Percentiles rank a stretch among this genome's conserved stretches.
phyloP scores from a whole-genome alignment of 30 jellyfish, hydroid and myxozoan genomes.

The Aurelia coerulea region DNA sequence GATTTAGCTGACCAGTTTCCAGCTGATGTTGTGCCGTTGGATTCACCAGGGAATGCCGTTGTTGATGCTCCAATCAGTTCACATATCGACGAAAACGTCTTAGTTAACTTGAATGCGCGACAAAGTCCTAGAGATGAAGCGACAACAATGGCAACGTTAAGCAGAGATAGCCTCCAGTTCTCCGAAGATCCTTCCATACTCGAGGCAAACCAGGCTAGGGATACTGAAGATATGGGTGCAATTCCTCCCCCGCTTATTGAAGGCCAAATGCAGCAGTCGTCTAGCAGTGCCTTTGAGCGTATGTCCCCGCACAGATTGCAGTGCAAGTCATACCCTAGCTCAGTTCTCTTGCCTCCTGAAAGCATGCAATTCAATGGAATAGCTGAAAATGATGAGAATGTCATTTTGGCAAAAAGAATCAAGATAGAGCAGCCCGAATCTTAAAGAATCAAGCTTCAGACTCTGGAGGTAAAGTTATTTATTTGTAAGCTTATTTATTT shows the following conservation, averaged over 20 bases:
- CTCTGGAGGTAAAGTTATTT: too few species aligned
- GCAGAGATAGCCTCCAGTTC: neutral
- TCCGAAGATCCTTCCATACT: neutral
- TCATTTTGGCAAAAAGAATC: constrained; percentile 1
- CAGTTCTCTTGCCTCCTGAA: neutral
- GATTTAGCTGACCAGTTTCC: constrained; percentile 31
- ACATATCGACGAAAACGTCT: neutral
- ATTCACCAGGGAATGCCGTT: constrained; percentile 18
- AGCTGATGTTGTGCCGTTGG: constrained; percentile 32
- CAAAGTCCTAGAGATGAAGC: neutral
- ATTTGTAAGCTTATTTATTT: too few species aligned
- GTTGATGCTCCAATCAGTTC: neutral
- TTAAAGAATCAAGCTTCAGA: too few species aligned
- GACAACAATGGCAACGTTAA: neutral
- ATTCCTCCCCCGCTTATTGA: neutral
- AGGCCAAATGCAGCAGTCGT: neutral
- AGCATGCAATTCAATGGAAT: neutral
- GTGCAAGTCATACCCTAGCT: constrained; percentile 15
- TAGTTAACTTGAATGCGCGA: neutral
- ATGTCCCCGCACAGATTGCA: neutral
- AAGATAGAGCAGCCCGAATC: constrained; percentile 17
- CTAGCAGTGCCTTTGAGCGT: neutral
- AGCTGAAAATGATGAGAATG: neutral
- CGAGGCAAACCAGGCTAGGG: neutral
- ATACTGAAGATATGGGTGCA: neutral